These are phyloP conservation scores for Yoshiicerus persimilis DNA, from an alignment of 1,140 invertebrate species.

Conservation along the genomic window DNA sequence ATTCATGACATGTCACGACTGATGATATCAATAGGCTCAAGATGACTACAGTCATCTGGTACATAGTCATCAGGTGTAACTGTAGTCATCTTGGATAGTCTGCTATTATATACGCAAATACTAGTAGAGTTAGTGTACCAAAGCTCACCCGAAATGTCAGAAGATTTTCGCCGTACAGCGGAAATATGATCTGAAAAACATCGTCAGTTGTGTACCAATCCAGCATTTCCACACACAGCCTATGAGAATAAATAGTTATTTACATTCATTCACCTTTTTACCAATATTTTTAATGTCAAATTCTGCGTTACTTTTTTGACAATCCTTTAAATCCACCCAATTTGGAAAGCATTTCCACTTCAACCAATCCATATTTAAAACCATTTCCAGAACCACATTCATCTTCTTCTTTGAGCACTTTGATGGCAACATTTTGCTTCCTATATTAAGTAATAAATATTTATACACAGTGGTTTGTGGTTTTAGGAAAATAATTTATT, in stretches of 20 bases:
- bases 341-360: not conserved
- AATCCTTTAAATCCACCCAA: not conserved
- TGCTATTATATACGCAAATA: not conserved
- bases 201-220: constrained; percentile 99
- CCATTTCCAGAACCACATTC: not conserved
- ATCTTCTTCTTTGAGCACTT: not conserved
- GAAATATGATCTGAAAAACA: constrained; percentile 99
- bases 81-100: too few relatives aligned
- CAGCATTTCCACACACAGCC: constrained; percentile 95
- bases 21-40: too few relatives aligned
- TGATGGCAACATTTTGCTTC: not conserved
- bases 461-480: not conserved
- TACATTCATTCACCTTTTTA: too few relatives aligned
- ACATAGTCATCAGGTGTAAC: not conserved
- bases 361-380: not conserved
- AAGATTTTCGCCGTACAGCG: constrained; percentile 97
- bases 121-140: constrained; percentile 49
- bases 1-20: too few relatives aligned
- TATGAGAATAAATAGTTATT: constrained; percentile 61
- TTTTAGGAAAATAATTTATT: not conserved
- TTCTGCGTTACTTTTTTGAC: not conserved
- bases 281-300: too few relatives aligned
- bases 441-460: not conserved
- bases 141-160: constrained; percentile 95
- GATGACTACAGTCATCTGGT: too few relatives aligned